Base-by-base conservation (phyloP, 2,113 vertebrate genomes). In the Rhinolophus ferrumequinum region DNA sequence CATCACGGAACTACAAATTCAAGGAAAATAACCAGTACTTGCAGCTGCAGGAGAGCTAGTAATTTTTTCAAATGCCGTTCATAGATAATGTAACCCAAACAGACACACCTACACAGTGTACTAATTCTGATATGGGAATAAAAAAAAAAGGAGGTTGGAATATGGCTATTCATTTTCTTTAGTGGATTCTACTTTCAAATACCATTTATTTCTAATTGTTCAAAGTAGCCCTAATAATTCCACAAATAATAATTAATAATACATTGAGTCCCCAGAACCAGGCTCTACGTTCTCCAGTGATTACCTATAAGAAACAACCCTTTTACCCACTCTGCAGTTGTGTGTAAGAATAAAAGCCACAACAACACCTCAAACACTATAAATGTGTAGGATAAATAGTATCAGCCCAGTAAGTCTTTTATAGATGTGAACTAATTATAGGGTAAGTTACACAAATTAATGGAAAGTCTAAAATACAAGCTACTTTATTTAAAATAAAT, bases 21-120 rank as follows among this genome's bases (percentile, higher is more conserved):
- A 96, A 94, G 90, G 69, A 96, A 97, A 93, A 90, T 54, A 88
- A 67, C 9, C 73, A 81, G 82, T 22, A 62, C 52, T 72, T 69
- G 73, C 67, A 96, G 89, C 86, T 92, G 19, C 56, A 91, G 60
- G 58, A 89, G 5, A 75, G 41, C 33, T 89, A 50, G 41, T 54
- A 88, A 41, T 35, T 38, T 82, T 64, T 60, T 95, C 33, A 93
- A 95, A 77, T 67, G 56, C 18, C 14, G 10, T 41, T 81, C 84
- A 92, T 8, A 81, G 54, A 52, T 33, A 76, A 79, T 60, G 11
- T 44, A 38, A 88, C 81, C 84, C 60, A 75, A 87, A 80, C 7
- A 88, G 84, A 69, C 11, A 84, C 80, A 84, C 80, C 70, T 67
- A 58, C 6, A 11, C 4, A 35, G 14, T 58, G 7, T 24, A 58